These are phyloP conservation scores for Ctenodactylus gundi DNA, from an alignment of 2,113 vertebrate genomes.

Conservation along the genomic window DNA sequence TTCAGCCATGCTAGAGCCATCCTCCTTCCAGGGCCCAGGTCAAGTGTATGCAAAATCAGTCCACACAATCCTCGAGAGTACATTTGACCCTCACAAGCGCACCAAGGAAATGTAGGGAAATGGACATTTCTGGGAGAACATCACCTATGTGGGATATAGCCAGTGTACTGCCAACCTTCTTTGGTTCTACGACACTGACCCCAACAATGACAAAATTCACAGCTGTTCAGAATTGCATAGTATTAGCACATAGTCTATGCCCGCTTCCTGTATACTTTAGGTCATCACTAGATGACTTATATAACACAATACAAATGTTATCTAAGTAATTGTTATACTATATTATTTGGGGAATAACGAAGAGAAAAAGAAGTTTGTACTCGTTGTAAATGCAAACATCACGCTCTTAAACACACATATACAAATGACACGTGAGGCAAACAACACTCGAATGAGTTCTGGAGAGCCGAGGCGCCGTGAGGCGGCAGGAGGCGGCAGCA, in stretches of 20 bases:
- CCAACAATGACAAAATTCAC: neutral
- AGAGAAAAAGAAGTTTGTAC: neutral
- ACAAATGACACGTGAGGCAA: neutral
- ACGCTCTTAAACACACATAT: neutral
- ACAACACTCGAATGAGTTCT: neutral
- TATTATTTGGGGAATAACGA: neutral
- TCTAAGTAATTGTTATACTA: neutral
- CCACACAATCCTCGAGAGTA: neutral
- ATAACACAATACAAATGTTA: neutral
- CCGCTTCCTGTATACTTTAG: neutral
- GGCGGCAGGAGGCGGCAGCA: neutral
- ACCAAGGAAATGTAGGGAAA: neutral
- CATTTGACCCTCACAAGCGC: neutral
- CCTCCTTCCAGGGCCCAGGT: neutral
- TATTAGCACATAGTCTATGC: neutral
- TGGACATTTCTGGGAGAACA: neutral
- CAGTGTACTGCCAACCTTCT: neutral
- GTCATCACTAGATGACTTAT: neutral
- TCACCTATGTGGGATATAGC: neutral
- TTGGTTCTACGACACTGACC: neutral
- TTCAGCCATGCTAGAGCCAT: neutral
- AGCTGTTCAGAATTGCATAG: neutral
- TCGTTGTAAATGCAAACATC: neutral
- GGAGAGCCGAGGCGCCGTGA: neutral
- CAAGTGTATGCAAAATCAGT: neutral